These are phyloP conservation scores for Acipenser transmontanus DNA, from an alignment of 2,797 vertebrate species.

Conservation along the genomic window DNA sequence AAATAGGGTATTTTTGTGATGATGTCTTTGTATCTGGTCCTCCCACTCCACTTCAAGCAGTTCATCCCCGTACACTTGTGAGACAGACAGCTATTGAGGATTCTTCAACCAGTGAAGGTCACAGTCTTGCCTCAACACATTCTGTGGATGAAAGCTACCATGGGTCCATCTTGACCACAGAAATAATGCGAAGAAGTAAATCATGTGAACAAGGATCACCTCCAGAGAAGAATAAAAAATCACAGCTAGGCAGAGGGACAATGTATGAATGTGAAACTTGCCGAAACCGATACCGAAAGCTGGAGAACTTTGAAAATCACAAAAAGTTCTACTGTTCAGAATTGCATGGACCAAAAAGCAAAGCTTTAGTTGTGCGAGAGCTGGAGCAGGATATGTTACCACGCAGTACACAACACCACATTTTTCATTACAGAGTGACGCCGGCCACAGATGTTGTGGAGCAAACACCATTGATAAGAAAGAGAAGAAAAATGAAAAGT, in stretches of 20 bases:
- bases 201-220: slow-evolving; percentile 64
- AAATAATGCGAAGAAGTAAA: slow-evolving; percentile 70
- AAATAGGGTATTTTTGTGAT: slow-evolving; percentile 80
- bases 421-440: slow-evolving; percentile 66
- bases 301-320: slow-evolving; percentile 97
- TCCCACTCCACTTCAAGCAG: slow-evolving; percentile 69
- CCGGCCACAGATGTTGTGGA: slow-evolving; percentile 67
- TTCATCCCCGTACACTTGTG: slow-evolving; percentile 84
- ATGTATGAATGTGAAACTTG: slow-evolving; percentile 99
- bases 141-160: slow-evolving; percentile 79
- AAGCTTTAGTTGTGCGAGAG: slow-evolving; percentile 66
- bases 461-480: slow-evolving; percentile 83
- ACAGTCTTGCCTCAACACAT: slow-evolving; percentile 62
- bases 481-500: slow-evolving; percentile 96
- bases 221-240: slow-evolving; percentile 77
- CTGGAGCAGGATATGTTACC: slow-evolving; percentile 67
- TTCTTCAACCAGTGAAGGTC: slow-evolving; percentile 74
- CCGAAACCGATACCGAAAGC: slow-evolving; percentile 89
- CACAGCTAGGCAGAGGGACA: slow-evolving; percentile 83
- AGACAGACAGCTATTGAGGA: slow-evolving; percentile 91
- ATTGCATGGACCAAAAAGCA: slow-evolving; percentile 93
- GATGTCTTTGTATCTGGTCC: slow-evolving; percentile 90
- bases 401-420: slow-evolving; percentile 55
- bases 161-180: slow-evolving; percentile 57
- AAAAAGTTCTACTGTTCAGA: slow-evolving; percentile 99